Percentiles rank a stretch among this genome's conserved stretches.
phyloP scores from a whole-genome alignment of 2,888 invertebrate genomes.

The Oxytorus armatus region DNA sequence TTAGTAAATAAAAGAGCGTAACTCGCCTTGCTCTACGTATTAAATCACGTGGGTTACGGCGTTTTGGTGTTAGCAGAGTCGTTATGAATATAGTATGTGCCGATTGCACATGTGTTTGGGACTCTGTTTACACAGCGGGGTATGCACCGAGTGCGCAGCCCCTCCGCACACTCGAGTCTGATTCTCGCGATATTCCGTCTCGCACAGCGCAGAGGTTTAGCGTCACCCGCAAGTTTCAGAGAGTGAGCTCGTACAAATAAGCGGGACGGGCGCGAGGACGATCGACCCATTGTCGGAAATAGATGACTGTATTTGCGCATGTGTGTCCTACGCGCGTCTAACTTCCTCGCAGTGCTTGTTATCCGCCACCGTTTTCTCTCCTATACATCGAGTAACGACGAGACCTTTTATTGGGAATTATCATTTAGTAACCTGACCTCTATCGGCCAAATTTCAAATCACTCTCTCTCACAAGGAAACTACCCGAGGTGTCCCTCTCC shows the following conservation, averaged over 20 bases:
- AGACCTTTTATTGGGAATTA: too few relatives aligned
- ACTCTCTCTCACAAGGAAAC: too few relatives aligned
- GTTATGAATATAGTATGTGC: not conserved
- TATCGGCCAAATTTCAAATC: too few relatives aligned
- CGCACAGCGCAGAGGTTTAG: constrained; percentile 27
- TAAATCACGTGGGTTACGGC: not conserved
- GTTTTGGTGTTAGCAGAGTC: not conserved
- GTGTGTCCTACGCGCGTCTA: not conserved
- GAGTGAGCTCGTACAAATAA: constrained; percentile 29
- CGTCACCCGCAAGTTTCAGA: constrained; percentile 38
- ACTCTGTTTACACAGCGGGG: too few relatives aligned
- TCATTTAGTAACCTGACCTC: too few relatives aligned
- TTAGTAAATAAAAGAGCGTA: not conserved
- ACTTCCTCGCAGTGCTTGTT: constrained; percentile 34
- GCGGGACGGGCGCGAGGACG: constrained; percentile 12
- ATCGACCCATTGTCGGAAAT: constrained; percentile 38
- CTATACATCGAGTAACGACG: too few relatives aligned
- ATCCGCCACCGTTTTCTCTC: constrained; percentile 32
- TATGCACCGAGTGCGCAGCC: not conserved
- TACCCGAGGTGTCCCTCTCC: too few relatives aligned
- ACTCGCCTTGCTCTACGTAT: not conserved
- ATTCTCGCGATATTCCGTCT: constrained; percentile 32
- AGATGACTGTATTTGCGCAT: constrained; percentile 16
- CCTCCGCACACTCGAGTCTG: not conserved
- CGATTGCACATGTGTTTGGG: constrained; percentile 27